Evolutionary conservation across 2,113 vertebrate species (phyloP), one percentile per base, ranked within the genome.

Genomic region (Pedionomus torquatus): DNA sequence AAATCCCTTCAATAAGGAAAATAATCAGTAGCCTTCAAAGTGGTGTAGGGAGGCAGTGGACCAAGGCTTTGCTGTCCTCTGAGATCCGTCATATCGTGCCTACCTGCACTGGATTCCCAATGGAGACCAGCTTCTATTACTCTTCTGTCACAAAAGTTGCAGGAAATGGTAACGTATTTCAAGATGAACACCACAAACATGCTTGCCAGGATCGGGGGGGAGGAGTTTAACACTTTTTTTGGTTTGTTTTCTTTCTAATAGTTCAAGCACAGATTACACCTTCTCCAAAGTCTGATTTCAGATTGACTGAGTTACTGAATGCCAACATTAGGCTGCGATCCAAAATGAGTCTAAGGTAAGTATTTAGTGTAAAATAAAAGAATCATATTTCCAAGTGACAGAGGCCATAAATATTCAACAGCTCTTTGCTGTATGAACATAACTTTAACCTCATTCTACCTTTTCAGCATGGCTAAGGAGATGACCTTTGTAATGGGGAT

Each of bases 401-500:
- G 41, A 92, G 21, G 4, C n/a, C 23, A 25, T 76, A 55, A 85
- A 84, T 44, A 57, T 69, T 46, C 33, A 75, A 30, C 33, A 70
- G 21, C 23, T 85, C 1, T 54, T 95, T 74, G 21, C 44, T 79
- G 5, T 44, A 19, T 76, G 48, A 58, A 58, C 12, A 5, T 77
- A 79, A 81, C 60, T 58, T 80, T 60, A 63, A 13, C 17, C 26
- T 77, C 39, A 2, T 96, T 93, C 37, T 88, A 30, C 31, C 30
- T 81, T 83, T 91, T 68, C 84, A 98, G 96, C 55, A 90, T 96
- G 51, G 83, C 79, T 43, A 98, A 96, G 60, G 90, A 97, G 41
- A 78, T 98, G 61, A 91, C 79, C 13, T 93, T 97, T 41, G 77
- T 91, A 20, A 83, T 97, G 82, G 98, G 98, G 39, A 97, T 98